Conservation (phyloP, 2,797 vertebrate species). For the Lepus townsendii region DNA sequence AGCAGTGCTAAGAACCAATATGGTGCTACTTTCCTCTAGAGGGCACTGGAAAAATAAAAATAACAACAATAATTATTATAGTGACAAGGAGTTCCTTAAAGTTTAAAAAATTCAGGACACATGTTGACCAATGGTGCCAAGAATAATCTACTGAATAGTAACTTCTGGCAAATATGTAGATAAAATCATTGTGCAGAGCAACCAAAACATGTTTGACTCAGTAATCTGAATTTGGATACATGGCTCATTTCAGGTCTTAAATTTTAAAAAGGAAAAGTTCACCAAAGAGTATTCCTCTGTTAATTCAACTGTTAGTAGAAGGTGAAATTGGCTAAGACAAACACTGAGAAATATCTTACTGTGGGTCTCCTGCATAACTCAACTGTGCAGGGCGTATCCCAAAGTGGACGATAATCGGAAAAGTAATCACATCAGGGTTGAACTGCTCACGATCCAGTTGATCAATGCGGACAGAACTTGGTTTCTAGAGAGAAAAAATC, state of each 20-base stretch:
- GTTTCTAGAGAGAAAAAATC: conserved; percentile 92
- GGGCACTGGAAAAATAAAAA: conserved; percentile 60
- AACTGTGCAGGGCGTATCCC: conserved; percentile 99
- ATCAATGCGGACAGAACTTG: conserved; percentile 99
- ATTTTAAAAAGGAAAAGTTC: conserved; percentile 60
- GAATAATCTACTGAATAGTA: conserved; percentile 14
- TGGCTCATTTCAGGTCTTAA: conserved; percentile 47
- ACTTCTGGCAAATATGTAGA: conserved; percentile 19
- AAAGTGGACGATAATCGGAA: conserved; percentile 99
- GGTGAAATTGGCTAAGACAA: conserved; percentile 79
- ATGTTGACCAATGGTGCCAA: not conserved
- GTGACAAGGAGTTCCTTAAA: conserved; percentile 30
- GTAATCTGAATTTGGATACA: conserved; percentile 62
- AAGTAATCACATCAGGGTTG: conserved; percentile 99
- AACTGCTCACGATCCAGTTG: conserved; percentile 99
- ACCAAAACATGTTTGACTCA: conserved; percentile 41
- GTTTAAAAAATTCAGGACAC: conserved; percentile 42
- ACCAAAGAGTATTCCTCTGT: conserved; percentile 52
- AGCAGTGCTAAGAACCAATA: conserved; percentile 56
- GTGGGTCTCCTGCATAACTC: conserved; percentile 99
- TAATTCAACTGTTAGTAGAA: conserved; percentile 81
- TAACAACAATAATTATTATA: not conserved
- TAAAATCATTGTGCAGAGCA: conserved; percentile 46
- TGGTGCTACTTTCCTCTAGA: conserved; percentile 56
- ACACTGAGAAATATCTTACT: conserved; percentile 92